A percentile compares a stretch with the other conserved stretches of the same genome.
phyloP scores from a whole-genome alignment of 1,140 invertebrate species.

The Aphis gossypii region DNA sequence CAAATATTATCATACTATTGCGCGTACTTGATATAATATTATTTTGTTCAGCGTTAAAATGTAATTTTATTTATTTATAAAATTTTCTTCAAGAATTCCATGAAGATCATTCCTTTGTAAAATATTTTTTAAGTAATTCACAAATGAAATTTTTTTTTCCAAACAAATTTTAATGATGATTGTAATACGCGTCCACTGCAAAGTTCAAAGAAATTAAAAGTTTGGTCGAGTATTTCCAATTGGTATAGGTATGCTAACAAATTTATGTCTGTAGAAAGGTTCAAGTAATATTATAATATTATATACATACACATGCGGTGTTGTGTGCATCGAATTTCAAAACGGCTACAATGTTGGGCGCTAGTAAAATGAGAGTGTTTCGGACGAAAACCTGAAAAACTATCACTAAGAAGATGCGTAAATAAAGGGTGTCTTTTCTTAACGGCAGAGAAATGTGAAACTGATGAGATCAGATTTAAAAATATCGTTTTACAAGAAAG shows the following conservation, averaged over 20 bases:
- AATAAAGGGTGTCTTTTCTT: constrained; percentile 38
- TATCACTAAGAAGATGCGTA: constrained; percentile 1
- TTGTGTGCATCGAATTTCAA: constrained; percentile 33
- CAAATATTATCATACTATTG: not conserved
- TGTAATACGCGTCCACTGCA: not conserved
- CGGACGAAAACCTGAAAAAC: constrained; percentile 30
- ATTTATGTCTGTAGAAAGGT: not conserved
- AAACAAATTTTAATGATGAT: not conserved
- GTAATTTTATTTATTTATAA: not conserved
- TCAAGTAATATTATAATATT: not conserved
- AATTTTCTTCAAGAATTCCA: not conserved
- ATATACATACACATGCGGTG: not conserved
- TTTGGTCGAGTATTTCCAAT: not conserved
- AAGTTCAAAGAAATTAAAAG: constrained; percentile 25
- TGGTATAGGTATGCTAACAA: not conserved
- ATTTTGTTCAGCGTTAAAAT: not conserved
- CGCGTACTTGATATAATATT: not conserved
- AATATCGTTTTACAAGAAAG: constrained; percentile 53
- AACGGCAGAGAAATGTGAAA: constrained; percentile 44
- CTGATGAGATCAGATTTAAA: constrained; percentile 53
- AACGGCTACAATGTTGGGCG: not conserved
- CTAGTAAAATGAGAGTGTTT: constrained; percentile 39
- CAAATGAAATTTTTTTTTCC: not conserved
- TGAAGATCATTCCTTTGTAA: not conserved
- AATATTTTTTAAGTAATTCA: not conserved